Evolutionary conservation across 2,888 invertebrate species (phyloP).

Genomic region (Diaprepes abbreviatus): DNA sequence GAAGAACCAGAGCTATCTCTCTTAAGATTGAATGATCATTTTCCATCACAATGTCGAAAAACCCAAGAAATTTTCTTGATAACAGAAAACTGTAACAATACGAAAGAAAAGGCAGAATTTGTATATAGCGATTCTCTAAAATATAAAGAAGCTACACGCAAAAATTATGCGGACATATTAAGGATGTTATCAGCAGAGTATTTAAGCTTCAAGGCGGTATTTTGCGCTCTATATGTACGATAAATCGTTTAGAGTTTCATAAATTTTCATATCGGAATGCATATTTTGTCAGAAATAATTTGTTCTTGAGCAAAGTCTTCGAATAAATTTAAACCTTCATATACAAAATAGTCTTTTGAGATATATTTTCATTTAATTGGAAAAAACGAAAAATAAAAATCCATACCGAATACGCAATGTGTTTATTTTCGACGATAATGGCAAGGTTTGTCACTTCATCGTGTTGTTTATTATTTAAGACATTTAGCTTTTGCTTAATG

Average conservation of each 20-base stretch:
- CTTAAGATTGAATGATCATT: no score
- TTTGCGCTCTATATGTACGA: slow-evolving; percentile 27
- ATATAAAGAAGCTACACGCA: slow-evolving; percentile 27
- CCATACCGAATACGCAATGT: neutral
- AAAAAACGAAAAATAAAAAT: neutral
- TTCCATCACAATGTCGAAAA: no score
- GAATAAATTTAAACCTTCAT: no score
- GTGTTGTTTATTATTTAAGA: slow-evolving; percentile 18
- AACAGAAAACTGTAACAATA: no score
- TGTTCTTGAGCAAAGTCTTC: neutral
- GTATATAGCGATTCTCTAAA: slow-evolving; percentile 3
- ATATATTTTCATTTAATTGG: no score
- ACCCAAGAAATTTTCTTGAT: no score
- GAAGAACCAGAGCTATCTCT: no score
- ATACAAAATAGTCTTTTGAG: no score
- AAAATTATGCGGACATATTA: slow-evolving; percentile 35
- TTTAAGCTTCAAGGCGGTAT: slow-evolving; percentile 32
- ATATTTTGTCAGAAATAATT: slow-evolving; percentile 26
- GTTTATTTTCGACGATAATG: slow-evolving; percentile 4
- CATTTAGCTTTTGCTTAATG: slow-evolving; percentile 16
- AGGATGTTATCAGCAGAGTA: slow-evolving; percentile 29
- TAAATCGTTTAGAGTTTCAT: slow-evolving; percentile 22
- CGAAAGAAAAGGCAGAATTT: neutral
- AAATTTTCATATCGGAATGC: slow-evolving; percentile 30
- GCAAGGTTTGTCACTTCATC: neutral